phyloP scores from a whole-genome alignment of 2,888 invertebrate genomes.

The Tipula lateralis region DNA sequence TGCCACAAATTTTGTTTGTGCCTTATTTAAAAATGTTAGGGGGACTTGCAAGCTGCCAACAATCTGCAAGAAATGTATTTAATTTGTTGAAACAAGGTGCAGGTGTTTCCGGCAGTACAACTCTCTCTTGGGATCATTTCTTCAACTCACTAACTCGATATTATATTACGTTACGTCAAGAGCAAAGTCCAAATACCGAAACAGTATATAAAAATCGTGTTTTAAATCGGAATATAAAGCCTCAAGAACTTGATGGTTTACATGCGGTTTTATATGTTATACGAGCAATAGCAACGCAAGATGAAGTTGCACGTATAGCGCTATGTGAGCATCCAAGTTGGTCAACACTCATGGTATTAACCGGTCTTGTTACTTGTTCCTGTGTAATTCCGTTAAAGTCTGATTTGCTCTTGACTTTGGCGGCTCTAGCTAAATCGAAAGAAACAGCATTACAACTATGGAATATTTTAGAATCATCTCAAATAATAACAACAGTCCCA shows the following conservation, averaged over 20 bases:
- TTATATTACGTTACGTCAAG: slow-evolving; percentile 66
- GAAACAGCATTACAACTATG: slow-evolving; percentile 77
- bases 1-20: slow-evolving; percentile 77
- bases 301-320: slow-evolving; percentile 73
- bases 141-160: slow-evolving; percentile 72
- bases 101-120: slow-evolving; percentile 53
- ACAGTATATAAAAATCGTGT: slow-evolving; percentile 58
- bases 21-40: slow-evolving; percentile 83
- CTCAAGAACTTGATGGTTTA: slow-evolving; percentile 79
- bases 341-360: slow-evolving; percentile 73
- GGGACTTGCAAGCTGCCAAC: slow-evolving; percentile 69
- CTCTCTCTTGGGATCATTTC: slow-evolving; percentile 80
- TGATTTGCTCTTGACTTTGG: slow-evolving; percentile 70
- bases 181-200: slow-evolving; percentile 60
- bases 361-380: slow-evolving; percentile 81
- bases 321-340: slow-evolving; percentile 86
- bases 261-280: slow-evolving; percentile 75
- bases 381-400: slow-evolving; percentile 83
- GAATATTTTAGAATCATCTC: slow-evolving; percentile 79
- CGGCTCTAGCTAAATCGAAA: slow-evolving; percentile 71
- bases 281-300: slow-evolving; percentile 70
- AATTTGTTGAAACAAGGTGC: slow-evolving; percentile 65
- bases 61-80: slow-evolving; percentile 74
- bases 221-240: slow-evolving; percentile 61
- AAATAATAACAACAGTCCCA: slow-evolving; percentile 67